These are phyloP conservation scores for Drosophila takahashii DNA, from an alignment of 1,140 invertebrate genomes.

Conservation along the genomic window DNA sequence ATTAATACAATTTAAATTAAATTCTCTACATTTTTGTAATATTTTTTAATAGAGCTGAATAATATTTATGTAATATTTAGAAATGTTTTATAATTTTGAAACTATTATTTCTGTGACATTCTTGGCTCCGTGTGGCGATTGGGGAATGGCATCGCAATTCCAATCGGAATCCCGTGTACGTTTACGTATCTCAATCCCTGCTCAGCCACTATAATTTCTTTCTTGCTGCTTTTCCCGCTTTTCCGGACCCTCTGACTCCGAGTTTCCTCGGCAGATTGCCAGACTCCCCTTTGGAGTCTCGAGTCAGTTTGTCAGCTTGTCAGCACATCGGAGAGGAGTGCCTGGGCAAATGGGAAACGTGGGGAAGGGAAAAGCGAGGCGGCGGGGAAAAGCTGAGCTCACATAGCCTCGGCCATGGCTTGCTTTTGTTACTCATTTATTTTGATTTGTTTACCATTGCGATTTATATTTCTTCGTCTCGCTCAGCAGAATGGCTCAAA, in stretches of 20 bases:
- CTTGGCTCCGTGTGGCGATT: constrained; percentile 2
- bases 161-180: constrained; percentile 43
- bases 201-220: constrained; percentile 56
- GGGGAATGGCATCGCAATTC: constrained; percentile 38
- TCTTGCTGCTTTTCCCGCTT: constrained; percentile 21
- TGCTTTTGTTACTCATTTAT: constrained; percentile 82
- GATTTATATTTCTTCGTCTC: constrained; percentile 80
- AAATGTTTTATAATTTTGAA: no score
- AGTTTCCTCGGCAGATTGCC: constrained; percentile 45
- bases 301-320: constrained; percentile 75
- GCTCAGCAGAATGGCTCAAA: constrained; percentile 27
- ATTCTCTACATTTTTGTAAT: neutral
- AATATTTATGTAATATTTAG: no score
- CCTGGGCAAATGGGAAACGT: constrained; percentile 15
- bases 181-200: constrained; percentile 59
- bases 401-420: constrained; percentile 31
- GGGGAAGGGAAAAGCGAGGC: constrained; percentile 1
- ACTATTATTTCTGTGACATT: constrained; percentile 1
- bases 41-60: no score
- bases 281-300: constrained; percentile 36
- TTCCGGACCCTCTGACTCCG: constrained; percentile 39
- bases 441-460: constrained; percentile 83
- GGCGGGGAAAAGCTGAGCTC: constrained; percentile 13
- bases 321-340: constrained; percentile 52
- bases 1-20: neutral